Evolutionary conservation across 2,113 vertebrate species (phyloP), one percentile per base, ranked within the genome.

Genomic region (Rhinolophus ferrumequinum): DNA sequence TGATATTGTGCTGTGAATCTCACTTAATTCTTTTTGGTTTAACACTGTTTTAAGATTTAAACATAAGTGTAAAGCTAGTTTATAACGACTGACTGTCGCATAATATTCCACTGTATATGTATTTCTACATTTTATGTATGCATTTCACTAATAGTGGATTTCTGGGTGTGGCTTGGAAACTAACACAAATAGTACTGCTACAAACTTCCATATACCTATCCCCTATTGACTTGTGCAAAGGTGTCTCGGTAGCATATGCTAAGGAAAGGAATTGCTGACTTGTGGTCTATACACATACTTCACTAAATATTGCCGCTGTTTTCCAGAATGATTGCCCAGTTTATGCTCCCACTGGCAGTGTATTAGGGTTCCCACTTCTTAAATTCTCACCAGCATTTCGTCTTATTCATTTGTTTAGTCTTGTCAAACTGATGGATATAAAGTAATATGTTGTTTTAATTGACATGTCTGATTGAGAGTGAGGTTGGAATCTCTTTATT

Each of bases 361-460:
- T 79, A 35, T 56, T 38, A 88, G 44, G 15, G 47, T 90, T 86
- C 56, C 35, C 6, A 10, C 50, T 90, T 58, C 47, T 84, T 92
- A 84, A 79, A 79, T 88, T 38, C 19, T 79, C 8, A 84, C 33
- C 38, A 88, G 44, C n/a, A 67, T 92, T 97, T 80, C 56, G 26
- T 92, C 19, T 85, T 79, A 88, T 5, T 41, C 67, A 62, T 90
- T 16, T 69, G 15, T 88, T 94, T 94, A 79, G 38, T 64, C 50
- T 97, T 66, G 28, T 44, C 76, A 91, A 5, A 91, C 47, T 87
- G 26, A 88, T 94, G 30, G 21, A 10, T 77, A 64, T 91, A 79
- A 50, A 86, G 62, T 69, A 88, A 24, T 58, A 54, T 89, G 77
- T 94, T 83, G 26, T 80, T 93, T 93, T 93, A 79, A 62, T 62